Evolutionary conservation across 2,888 invertebrate species (phyloP).

Genomic region (Tuta absoluta): DNA sequence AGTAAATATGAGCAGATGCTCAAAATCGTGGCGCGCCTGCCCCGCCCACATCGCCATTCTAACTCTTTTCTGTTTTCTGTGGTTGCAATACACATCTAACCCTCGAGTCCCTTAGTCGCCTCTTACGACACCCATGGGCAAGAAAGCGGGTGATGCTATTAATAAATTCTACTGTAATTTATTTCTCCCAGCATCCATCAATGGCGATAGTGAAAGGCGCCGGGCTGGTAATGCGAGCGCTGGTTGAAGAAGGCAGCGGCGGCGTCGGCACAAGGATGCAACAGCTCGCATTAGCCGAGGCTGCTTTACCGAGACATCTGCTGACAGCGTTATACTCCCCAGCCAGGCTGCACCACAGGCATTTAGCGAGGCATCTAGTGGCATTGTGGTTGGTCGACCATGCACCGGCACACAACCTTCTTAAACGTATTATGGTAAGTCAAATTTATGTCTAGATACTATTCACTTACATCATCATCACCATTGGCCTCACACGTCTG

Average conservation of each 20-base stretch:
- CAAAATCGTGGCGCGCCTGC: no score
- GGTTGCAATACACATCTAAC: no score
- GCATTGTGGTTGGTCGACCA: slow-evolving; percentile 98
- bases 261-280: slow-evolving; percentile 97
- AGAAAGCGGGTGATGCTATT: no score
- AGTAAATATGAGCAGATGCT: no score
- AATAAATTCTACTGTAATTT: neutral
- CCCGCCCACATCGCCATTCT: no score
- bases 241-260: slow-evolving; percentile 98
- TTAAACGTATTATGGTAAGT: slow-evolving; percentile 93
- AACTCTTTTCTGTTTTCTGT: no score
- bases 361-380: slow-evolving; percentile 94
- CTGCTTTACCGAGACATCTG: slow-evolving; percentile 96
- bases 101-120: no score
- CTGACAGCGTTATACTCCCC: slow-evolving; percentile 95
- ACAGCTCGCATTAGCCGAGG: slow-evolving; percentile 96
- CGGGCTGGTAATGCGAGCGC: slow-evolving; percentile 97
- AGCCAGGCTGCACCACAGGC: slow-evolving; percentile 90
- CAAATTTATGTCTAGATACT: no score
- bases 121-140: no score
- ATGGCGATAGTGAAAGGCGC: slow-evolving; percentile 99
- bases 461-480: no score
- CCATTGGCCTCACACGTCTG: no score
- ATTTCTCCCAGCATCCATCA: slow-evolving; percentile 89
- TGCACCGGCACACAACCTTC: slow-evolving; percentile 92